phyloP scores from a whole-genome alignment of 2,113 vertebrate genomes.

The Ictalurus furcatus region DNA sequence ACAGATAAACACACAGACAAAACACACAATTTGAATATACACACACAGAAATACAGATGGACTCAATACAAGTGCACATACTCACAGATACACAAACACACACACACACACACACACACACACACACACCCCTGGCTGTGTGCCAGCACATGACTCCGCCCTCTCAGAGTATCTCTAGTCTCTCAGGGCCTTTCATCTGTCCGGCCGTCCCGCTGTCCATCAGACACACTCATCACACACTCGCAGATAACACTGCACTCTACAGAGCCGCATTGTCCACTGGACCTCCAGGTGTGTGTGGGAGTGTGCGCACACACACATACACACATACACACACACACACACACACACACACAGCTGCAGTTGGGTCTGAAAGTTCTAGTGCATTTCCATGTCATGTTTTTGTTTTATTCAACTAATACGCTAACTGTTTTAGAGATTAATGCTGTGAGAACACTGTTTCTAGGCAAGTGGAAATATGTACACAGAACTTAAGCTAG shows the following conservation, averaged over 20 bases:
- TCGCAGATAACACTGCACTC: conserved; percentile 56
- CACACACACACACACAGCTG: conserved; percentile 22
- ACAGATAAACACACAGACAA: background rate
- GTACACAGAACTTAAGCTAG: background rate
- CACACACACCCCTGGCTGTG: conserved; percentile 53
- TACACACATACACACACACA: background rate
- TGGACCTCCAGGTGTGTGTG: conserved; percentile 69
- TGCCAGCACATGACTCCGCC: conserved; percentile 46
- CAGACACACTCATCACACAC: conserved; percentile 49
- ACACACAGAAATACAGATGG: background rate
- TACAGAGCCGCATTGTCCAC: conserved; percentile 74
- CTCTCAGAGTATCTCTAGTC: conserved; percentile 36
- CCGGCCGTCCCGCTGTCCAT: conserved; percentile 61
- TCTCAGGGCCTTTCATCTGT: conserved; percentile 74
- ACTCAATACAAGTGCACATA: background rate
- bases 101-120: conserved; percentile 43
- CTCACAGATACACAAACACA: background rate
- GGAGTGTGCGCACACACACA: conserved; percentile 46
- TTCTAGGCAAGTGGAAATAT: background rate
- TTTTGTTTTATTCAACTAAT: conserved; percentile 17
- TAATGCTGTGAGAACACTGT: background rate
- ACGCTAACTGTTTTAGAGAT: background rate
- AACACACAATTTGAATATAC: background rate
- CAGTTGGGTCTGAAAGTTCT: too few relatives aligned
- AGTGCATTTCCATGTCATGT: background rate